Percentiles rank a stretch among this genome's conserved stretches.
Conservation (phyloP, 2,888 invertebrate genomes). For the Adineta ricciae region DNA sequence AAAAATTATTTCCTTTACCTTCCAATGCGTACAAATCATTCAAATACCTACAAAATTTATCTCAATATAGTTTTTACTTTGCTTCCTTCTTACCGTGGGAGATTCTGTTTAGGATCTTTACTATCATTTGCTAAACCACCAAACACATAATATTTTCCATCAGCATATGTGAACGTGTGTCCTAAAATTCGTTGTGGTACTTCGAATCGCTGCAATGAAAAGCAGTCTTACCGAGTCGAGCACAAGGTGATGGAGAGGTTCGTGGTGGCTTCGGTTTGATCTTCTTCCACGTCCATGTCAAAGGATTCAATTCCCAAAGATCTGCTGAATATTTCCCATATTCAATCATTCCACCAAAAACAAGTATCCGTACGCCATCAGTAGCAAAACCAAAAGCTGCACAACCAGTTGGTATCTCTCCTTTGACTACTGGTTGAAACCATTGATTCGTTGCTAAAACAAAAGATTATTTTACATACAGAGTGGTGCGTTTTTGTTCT, state of each 20-base stretch:
- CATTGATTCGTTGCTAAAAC: slow-evolving; percentile 83
- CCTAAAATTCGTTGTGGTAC: slow-evolving; percentile 47
- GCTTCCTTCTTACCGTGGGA: slow-evolving; percentile 55
- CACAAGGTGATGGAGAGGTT: slow-evolving; percentile 75
- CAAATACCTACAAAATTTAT: slow-evolving; percentile 61
- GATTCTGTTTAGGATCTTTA: slow-evolving; percentile 91
- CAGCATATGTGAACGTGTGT: slow-evolving; percentile 89
- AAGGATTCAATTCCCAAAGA: slow-evolving; percentile 75
- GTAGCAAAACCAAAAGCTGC: slow-evolving; percentile 98
- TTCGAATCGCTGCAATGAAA: no score
- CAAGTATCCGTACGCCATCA: slow-evolving; percentile 83
- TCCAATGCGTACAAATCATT: slow-evolving; percentile 91
- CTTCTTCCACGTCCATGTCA: slow-evolving; percentile 90
- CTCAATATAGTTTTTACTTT: not conserved
- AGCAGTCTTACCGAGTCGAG: slow-evolving; percentile 57
- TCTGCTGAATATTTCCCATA: slow-evolving; percentile 99
- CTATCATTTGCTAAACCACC: slow-evolving; percentile 95
- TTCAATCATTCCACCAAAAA: slow-evolving; percentile 99
- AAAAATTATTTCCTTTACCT: slow-evolving; percentile 63
- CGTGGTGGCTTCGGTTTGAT: slow-evolving; percentile 67
- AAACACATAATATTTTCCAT: slow-evolving; percentile 84
- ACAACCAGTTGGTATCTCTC: slow-evolving; percentile 94
- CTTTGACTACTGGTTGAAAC: slow-evolving; percentile 93
- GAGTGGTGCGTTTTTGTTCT: no score
- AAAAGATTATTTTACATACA: no score